Evolutionary conservation across 2,888 invertebrate genomes (phyloP), one percentile per base, ranked within the genome.

Genomic region (Drosophila sordidula): DNA sequence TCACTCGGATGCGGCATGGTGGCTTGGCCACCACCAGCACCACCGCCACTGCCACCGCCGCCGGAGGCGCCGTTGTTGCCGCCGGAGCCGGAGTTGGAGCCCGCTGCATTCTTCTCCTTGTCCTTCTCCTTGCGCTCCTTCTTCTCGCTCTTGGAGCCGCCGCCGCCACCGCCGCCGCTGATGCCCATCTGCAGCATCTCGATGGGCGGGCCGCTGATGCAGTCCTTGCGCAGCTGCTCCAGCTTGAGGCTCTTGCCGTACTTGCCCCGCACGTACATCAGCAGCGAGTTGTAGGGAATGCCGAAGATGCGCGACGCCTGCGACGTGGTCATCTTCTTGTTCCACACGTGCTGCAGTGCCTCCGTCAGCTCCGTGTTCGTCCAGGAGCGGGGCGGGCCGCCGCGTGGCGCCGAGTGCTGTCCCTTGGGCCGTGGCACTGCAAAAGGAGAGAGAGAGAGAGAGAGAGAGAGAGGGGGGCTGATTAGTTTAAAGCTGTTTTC

Each of bases 331-430:
- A 97, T 97, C 91, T 97, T 97, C 91, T 97, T 97, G 93, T 97
- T 97, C 97, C 97, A 97, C n/a, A 97, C 97, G 92, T 97, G 97
- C 90, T 97, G 97, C 55, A 97, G 94, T 2, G 97, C 97, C 92
- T 97, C 96, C 54, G 97, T 97, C 54, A 97, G 93, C 90, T 97
- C 97, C 38, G 96, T 96, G 93, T 97, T 97, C 70, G 97, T 97
- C 97, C 97, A 97, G 1, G 97, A 97, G 57, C 97, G 94, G 0
- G 97, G 97, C 11, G 97, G 97, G 11, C 97, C 97, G 25, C 97
- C 97, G 78, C 97, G 94, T 25, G 97, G 97, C 39, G 97, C 97
- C 87, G 97, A 97, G 93, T 97, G 97, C 90, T 97, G 97, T 46
- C 97, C 97, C 91, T 97, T 97, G 57, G 97, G 97, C 89, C 97